Evolutionary conservation across 23 tunicate genomes (phyloP), one percentile per base, ranked within the genome.

Genomic region (Oikopleura vanhoeffeni): DNA sequence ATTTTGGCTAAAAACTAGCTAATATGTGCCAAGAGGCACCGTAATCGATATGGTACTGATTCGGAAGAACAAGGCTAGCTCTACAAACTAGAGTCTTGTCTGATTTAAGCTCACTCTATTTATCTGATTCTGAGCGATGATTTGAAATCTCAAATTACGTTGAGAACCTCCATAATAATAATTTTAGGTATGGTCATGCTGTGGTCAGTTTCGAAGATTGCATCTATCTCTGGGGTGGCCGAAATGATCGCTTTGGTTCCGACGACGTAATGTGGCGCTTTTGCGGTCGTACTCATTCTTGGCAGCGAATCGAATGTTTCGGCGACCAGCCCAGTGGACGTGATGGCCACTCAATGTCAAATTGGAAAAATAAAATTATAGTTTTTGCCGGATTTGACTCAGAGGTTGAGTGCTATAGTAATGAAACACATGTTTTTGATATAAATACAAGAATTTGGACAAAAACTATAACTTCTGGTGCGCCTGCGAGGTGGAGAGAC

Each of bases 381-480:
- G 35, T 71, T 71, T 71, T 71, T 30, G 79, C 34, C 79, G 79
- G 79, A 32, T 71, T 71, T 71, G 79, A 71, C 79, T 18, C 79
- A 3, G 79, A 71, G 35, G 27, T 13, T 38, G 79, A 71, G 34
- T 13, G 34, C 32, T 71, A 71, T 38, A 18, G 36, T 4, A 71
- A 71, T 30, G 79, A 71, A 2, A 71, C 79, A 32, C 79, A 71
- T 38, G 35, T 71, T 30, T 71, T 71, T 32, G 79, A 71, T 32
- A 71, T 71, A 2, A 32, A 71, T 33, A 30, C 27, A 32, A 28
- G 35, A 4, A 2, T 30, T 38, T 71, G 79, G 79, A 71, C 34
- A 2, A 18, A 30, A 3, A 30, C 35, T 33, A 30, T 71, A 33
- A 71, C 79, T 32, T 28, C 79, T 32, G 79, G 79, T 18, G 2